These are phyloP conservation scores for Tanypteryx hageni DNA, from an alignment of 2,888 invertebrate genomes.

Conservation along the genomic window DNA sequence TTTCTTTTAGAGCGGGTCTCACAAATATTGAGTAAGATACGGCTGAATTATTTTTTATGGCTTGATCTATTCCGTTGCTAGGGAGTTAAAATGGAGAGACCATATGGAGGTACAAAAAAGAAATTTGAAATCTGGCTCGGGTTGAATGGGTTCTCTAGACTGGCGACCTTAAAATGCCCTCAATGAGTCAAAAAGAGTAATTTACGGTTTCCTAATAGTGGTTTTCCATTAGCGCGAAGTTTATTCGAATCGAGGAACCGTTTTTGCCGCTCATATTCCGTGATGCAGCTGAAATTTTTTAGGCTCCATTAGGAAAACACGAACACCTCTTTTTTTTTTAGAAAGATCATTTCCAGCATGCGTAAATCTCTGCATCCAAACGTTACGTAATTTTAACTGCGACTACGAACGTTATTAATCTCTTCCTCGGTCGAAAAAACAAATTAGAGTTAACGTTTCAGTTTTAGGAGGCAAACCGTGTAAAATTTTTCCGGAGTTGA, in stretches of 20 bases:
- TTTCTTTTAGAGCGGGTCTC: background rate
- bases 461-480: too few species aligned
- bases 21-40: background rate
- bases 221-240: constrained; percentile 24
- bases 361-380: too few species aligned
- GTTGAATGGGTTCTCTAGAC: background rate
- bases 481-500: too few species aligned
- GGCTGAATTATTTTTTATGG: background rate
- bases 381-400: too few species aligned
- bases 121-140: background rate
- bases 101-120: constrained; percentile 9
- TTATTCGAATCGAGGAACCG: background rate
- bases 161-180: background rate
- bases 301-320: too few species aligned
- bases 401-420: too few species aligned
- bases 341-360: too few species aligned
- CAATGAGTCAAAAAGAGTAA: constrained; percentile 17
- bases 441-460: too few species aligned
- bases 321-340: too few species aligned
- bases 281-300: too few species aligned
- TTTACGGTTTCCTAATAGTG: background rate
- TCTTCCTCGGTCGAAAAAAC: too few species aligned
- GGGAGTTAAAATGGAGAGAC: constrained; percentile 21
- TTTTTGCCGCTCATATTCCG: too few species aligned
- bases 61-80: background rate